Base-by-base conservation (phyloP, 2,888 invertebrate genomes). In the Conchocele bisecta region DNA sequence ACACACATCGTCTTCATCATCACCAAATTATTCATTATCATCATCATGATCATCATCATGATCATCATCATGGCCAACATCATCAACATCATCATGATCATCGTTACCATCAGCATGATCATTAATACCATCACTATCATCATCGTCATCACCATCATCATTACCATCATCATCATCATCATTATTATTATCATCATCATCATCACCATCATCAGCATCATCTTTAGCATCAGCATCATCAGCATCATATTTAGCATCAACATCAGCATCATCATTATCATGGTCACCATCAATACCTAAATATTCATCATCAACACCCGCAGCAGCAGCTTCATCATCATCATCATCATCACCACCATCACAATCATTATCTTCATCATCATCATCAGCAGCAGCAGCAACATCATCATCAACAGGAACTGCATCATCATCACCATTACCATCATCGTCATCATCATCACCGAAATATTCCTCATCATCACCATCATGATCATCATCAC, bases 311-410 rank as follows among this genome's bases (percentile, higher is more conserved):
- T 50, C 42, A 48, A 41, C 42, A 60, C 44, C 44, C 17, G 33
- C 61, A 54, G 35, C 59, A 37, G 39, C 29, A 11, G 51, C 39
- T 28, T 67, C 33, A 53, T 39, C 60, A 63, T 63, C 66, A 61
- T 50, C 66, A 63, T 66, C 42, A 54, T 64, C 61, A 96, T 96
- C n/a, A 94, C 94, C 85, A 93, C 95, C 75, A 93, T 97, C 81
- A 51, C 53, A 41, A 61, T 22, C 26, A 33, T 60, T 37, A 48
- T 51, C 51, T 33, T 61, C 51, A 51, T 51, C 28, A 41, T 51
- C 51, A 29, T 35, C 51, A 61, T 7, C 61, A 53, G 26, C 37
- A 41, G n/a, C 57, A 2, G 26, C 20, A 9, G 22, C 44, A 51
- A 41, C 51, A 61, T 35, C 26, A 17, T 60, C 48, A 48, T 51